Conservation (phyloP, 1,140 invertebrate genomes). For the Brachionus sp. region DNA sequence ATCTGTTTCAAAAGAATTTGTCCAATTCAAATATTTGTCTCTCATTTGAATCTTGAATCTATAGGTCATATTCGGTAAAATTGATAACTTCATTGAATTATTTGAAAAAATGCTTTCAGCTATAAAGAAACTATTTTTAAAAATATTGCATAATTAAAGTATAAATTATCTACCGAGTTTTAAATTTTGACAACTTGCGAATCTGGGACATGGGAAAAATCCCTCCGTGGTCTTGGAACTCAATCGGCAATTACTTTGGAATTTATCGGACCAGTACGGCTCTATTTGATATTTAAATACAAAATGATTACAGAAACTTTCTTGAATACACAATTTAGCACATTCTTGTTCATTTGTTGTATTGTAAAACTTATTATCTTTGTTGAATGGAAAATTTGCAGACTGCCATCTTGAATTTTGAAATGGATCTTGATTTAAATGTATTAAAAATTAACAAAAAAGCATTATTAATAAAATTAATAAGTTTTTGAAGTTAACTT, state of each 20-base stretch:
- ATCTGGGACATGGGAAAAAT: neutral
- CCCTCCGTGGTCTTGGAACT: neutral
- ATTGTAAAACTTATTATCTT: conserved; percentile 13
- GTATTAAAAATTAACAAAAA: neutral
- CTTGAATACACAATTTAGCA: neutral
- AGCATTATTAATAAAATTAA: neutral
- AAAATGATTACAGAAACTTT: conserved; percentile 27
- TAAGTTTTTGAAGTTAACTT: too few species aligned
- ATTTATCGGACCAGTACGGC: neutral
- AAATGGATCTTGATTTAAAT: neutral
- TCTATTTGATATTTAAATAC: conserved; percentile 1
- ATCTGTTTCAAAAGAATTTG: neutral
- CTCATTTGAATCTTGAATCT: conserved; percentile 21
- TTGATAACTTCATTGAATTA: neutral
- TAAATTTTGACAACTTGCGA: neutral
- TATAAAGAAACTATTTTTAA: neutral
- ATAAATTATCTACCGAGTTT: neutral
- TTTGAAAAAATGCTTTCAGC: neutral
- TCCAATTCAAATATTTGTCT: conserved; percentile 40
- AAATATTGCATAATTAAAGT: neutral
- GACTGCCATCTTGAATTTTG: neutral
- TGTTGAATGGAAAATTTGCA: neutral
- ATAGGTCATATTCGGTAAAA: conserved; percentile 33
- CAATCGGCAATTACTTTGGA: neutral
- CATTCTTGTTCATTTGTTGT: conserved; percentile 30